These are phyloP conservation scores for Elgaria multicarinata DNA, from an alignment of 2,113 vertebrate species.

Conservation along the genomic window DNA sequence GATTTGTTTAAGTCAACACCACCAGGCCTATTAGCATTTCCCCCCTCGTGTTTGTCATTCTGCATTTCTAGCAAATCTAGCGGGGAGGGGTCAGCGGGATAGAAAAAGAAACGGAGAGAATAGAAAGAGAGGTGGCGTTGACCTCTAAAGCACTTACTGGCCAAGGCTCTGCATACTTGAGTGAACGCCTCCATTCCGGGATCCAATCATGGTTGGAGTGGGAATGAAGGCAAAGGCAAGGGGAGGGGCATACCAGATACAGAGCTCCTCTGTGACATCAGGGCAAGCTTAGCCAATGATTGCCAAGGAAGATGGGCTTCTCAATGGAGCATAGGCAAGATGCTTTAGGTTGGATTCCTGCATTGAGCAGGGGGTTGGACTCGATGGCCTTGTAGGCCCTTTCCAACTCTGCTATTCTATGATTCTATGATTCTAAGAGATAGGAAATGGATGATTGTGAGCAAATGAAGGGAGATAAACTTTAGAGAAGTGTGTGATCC, in stretches of 20 bases:
- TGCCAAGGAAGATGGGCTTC: background rate
- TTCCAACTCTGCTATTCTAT: too few relatives aligned
- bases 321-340: background rate
- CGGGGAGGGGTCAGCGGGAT: conserved; percentile 27
- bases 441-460: background rate
- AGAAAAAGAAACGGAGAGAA: conserved; percentile 25
- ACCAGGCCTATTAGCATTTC: conserved; percentile 51
- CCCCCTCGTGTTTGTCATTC: conserved; percentile 58
- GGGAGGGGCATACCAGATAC: too few relatives aligned
- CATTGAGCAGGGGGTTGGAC: too few relatives aligned
- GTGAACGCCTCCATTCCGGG: background rate
- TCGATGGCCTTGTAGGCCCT: too few relatives aligned
- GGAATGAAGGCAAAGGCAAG: too few relatives aligned
- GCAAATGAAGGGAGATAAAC: background rate
- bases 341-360: too few relatives aligned
- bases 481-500: too few relatives aligned
- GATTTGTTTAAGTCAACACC: conserved; percentile 54
- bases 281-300: background rate
- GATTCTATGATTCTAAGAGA: too few relatives aligned
- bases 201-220: background rate
- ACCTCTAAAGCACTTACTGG: background rate
- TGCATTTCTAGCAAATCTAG: conserved; percentile 49
- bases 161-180: too few relatives aligned
- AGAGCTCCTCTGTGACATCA: background rate
- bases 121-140: conserved; percentile 13